Evolutionary conservation across 2,797 vertebrate species (phyloP), one percentile per base, ranked within the genome.

Genomic region (Sarcoramphus papa): DNA sequence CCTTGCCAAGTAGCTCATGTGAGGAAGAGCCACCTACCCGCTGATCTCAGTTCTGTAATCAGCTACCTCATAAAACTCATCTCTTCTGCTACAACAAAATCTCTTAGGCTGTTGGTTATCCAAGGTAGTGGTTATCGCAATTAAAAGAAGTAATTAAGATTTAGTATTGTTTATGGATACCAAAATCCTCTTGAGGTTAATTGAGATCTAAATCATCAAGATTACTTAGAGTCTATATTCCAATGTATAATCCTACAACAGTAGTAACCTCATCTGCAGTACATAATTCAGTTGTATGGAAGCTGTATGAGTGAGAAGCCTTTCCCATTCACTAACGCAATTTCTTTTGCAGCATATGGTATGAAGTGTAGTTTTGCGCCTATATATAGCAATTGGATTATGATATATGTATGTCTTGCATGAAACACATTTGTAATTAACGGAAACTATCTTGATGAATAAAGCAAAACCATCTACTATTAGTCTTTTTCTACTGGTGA

Each of bases 231-330:
- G 21, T n/a, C 45, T 78, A 2, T 33, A 18, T 68, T 47, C 30
- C 50, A 35, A 0, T 13, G 13, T 21, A 2, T 80, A 37, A 56
- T 53, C 53, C 33, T 59, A 7, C 12, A n/a, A 3, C 2, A 18
- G 37, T 0, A 12, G 7, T n/a, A 70, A 59, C 19, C 60, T 78
- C 28, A 5, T n/a, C n/a, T 76, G 45, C 56, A 57, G 25, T 20
- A n/a, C 12, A 23, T 56, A 25, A 56, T 41, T 47, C 15, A 41
- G 27, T 28, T 57, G 19, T 13, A 53, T 48, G 50, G 45, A 53
- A 60, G n/a, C 35, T 12, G 9, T 35, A 47, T 1, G 4, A 35
- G n/a, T 12, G 8, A 90, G 63, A 76, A 86, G 28, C 5, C 23
- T 8, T 73, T 64, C 50, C 50, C 74, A 19, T 18, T 69, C 48